phyloP scores from a whole-genome alignment of 2,797 vertebrate species.

The Tauraco hartlaubi region DNA sequence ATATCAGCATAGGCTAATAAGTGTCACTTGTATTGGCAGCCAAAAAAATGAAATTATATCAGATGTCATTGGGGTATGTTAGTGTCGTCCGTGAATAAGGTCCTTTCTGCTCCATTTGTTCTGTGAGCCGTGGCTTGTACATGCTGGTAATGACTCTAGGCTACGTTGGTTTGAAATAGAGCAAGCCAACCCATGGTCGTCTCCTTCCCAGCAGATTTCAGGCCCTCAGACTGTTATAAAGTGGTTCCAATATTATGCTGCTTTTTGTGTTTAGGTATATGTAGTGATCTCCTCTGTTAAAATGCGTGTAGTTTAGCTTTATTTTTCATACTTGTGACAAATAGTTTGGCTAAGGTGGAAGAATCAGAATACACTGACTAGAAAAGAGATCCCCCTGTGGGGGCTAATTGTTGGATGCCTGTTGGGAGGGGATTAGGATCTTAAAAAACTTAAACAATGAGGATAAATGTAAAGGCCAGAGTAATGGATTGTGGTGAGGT shows the following conservation, averaged over 20 bases:
- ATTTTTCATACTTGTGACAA: not conserved
- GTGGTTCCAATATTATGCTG: not conserved
- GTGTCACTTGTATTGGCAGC: constrained; percentile 9
- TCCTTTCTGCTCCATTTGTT: not conserved
- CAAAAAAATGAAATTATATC: not conserved
- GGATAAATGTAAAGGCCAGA: not conserved
- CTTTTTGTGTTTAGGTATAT: not conserved
- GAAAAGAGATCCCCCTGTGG: not conserved
- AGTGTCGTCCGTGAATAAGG: not conserved
- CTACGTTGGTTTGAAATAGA: not conserved
- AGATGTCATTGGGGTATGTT: not conserved
- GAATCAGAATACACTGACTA: not conserved
- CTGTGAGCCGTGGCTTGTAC: not conserved
- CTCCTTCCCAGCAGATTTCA: not conserved
- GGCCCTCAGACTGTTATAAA: not conserved
- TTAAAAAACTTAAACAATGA: not conserved
- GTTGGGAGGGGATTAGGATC: not conserved
- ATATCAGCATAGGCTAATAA: constrained; percentile 38
- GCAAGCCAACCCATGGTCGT: not conserved
- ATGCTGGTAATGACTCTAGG: not conserved
- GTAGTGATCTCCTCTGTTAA: not conserved
- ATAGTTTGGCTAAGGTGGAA: not conserved
- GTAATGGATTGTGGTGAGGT: not conserved
- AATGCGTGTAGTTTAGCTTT: not conserved
- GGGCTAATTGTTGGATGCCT: not conserved